Evolutionary conservation across 92 coral and sea anemone species (phyloP).

Genomic region (Metridium senile): DNA sequence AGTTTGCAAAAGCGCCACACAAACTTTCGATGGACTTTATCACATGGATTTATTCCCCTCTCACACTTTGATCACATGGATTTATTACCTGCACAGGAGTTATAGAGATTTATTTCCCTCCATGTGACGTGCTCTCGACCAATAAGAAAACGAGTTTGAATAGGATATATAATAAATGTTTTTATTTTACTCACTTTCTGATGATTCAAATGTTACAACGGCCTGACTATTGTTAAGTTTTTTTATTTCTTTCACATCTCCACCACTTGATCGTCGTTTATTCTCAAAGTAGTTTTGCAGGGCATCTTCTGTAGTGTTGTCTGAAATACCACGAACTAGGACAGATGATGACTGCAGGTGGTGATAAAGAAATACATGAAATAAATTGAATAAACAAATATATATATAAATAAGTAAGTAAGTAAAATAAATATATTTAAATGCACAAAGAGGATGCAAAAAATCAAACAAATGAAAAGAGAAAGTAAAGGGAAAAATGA

Average conservation of each 20-base stretch:
- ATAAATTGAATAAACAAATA: background rate
- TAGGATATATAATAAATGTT: background rate
- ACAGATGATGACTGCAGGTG: slow-evolving; percentile 2
- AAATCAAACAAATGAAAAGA: too few species aligned
- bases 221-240: slow-evolving; percentile 41
- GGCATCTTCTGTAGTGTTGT: slow-evolving; percentile 59
- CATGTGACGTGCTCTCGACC: too few species aligned
- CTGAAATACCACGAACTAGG: slow-evolving; percentile 59
- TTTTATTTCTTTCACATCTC: slow-evolving; percentile 59
- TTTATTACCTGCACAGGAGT: too few species aligned
- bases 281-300: slow-evolving; percentile 74
- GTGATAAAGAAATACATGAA: background rate
- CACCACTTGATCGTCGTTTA: slow-evolving; percentile 81
- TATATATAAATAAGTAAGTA: background rate
- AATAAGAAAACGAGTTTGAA: too few species aligned
- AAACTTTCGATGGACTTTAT: too few species aligned
- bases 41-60: too few species aligned
- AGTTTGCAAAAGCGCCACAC: too few species aligned
- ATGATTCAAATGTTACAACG: slow-evolving; percentile 51
- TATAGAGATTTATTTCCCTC: too few species aligned
- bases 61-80: too few species aligned
- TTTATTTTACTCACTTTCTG: slow-evolving; percentile 50
- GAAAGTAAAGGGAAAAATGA: too few species aligned
- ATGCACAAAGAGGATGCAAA: too few species aligned
- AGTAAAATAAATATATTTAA: too few species aligned